A percentile compares a stretch with the other conserved stretches of the same genome.
Evolutionary conservation across 92 coral and sea anemone genomes (phyloP).

Genomic region (Phenganax subtilis): DNA sequence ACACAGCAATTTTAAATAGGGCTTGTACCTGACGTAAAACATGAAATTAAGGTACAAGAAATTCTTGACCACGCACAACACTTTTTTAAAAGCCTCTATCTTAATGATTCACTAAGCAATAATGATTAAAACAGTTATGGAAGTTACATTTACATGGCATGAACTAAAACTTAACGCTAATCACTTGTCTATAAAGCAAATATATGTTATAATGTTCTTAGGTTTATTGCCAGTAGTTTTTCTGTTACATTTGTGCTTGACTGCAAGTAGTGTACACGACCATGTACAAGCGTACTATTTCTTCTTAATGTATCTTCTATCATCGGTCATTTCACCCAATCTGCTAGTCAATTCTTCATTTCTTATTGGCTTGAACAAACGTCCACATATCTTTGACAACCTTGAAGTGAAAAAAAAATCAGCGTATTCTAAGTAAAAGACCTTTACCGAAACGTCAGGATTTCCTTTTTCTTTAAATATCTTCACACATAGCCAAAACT

Average conservation of each 20-base stretch:
- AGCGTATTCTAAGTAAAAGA: neutral
- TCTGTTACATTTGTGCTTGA: neutral
- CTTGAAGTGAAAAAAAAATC: conserved; percentile 29
- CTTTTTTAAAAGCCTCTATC: neutral
- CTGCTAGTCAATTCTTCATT: neutral
- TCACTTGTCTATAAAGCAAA: neutral
- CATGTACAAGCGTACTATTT: neutral
- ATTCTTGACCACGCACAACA: no score
- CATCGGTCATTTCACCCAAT: neutral
- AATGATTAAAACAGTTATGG: neutral
- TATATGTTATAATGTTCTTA: neutral
- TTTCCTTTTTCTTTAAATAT: neutral
- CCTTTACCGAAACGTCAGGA: neutral
- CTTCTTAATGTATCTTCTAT: neutral
- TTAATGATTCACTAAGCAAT: neutral
- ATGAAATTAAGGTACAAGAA: no score
- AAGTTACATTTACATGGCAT: neutral
- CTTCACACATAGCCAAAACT: no score
- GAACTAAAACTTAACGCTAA: neutral
- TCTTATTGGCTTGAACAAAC: conserved; percentile 61
- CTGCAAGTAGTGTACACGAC: neutral
- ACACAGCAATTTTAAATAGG: neutral
- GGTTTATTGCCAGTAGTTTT: neutral
- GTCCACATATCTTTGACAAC: conserved; percentile 65
- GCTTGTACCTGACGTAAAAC: neutral